Evolutionary conservation across 2,113 vertebrate species (phyloP).

Genomic region (Solea senegalensis): DNA sequence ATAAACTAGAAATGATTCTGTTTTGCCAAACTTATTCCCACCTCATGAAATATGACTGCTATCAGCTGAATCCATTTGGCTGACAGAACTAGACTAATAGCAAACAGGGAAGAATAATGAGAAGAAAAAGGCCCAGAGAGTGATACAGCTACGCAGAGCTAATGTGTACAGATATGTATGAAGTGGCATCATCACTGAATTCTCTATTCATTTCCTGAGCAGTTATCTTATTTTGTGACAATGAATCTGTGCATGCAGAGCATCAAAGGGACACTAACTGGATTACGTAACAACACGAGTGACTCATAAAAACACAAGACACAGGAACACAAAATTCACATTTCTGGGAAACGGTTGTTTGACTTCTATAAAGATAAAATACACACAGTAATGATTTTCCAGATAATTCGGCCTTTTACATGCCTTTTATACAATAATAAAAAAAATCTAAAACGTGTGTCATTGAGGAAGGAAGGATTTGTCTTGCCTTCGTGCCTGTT

Average conservation of each 20-base stretch:
- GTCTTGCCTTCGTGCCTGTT: background rate
- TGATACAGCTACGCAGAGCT: background rate
- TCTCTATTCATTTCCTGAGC: constrained; percentile 6
- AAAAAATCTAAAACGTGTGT: background rate
- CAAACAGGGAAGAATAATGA: too few relatives aligned
- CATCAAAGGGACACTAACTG: constrained; percentile 23
- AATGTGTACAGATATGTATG: background rate
- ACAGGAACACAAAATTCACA: constrained; percentile 19
- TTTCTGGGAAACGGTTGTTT: constrained; percentile 1
- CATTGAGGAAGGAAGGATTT: constrained; percentile 8
- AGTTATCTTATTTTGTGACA: constrained; percentile 1
- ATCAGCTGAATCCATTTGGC: background rate
- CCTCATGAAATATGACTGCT: constrained; percentile 11
- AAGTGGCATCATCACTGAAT: constrained; percentile 17
- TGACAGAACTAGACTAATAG: background rate
- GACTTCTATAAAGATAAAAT: background rate
- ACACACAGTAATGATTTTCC: background rate
- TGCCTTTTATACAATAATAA: constrained; percentile 3
- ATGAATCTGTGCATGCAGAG: constrained; percentile 3
- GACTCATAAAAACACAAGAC: constrained; percentile 41
- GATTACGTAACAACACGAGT: constrained; percentile 23
- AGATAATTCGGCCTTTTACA: background rate
- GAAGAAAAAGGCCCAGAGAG: background rate
- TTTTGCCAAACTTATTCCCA: constrained; percentile 6
- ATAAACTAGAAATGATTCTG: constrained; percentile 15